Evolutionary conservation across 1,140 invertebrate genomes (phyloP), one percentile per base, ranked within the genome.

Genomic region (Matsumurasca onukii): DNA sequence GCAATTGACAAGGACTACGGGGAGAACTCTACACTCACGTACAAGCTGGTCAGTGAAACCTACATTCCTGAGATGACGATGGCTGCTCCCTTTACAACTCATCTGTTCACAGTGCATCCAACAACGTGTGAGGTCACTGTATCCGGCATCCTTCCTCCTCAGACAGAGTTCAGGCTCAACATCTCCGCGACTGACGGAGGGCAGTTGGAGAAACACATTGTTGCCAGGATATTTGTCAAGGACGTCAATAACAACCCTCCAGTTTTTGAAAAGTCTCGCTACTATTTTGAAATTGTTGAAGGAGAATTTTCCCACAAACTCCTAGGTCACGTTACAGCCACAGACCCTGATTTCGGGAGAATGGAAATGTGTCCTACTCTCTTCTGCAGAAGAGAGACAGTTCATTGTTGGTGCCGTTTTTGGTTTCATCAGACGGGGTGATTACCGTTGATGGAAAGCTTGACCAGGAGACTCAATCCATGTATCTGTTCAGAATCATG

Each of bases 181-280:
- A 82, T 96, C 0, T 84, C 88, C 0, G 93, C 91, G 0, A 83
- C 82, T 3, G 94, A 97, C 77, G 85, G 86, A 3, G 92, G 89
- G 5, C 88, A 86, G 0, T 77, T 94, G 0, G 85, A 82, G 59
- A 88, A 92, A 63, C 81, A 83, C 52, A 85, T 91, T 1, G 86
- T 85, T 39, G 79, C 96, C 0, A 85, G 88, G 63, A 80, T 88
- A 48, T 80, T 83, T 30, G 82, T 95, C 0, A 86, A 86, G 70
- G 93, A 96, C 78, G 85, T 94, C 0, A 97, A 97, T 76, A 90
- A 96, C 75, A 92, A 95, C 76, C 85, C 89, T 17, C 94, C 94
- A 0, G 84, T 87, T 52, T 97, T 96, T 72, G 88, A 87, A 70
- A 88, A 91, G 73, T 84, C 88, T 0, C 90, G 87, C 84, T 97